Evolutionary conservation across 2,113 vertebrate genomes (phyloP), one percentile per base, ranked within the genome.

Genomic region (human): DNA sequence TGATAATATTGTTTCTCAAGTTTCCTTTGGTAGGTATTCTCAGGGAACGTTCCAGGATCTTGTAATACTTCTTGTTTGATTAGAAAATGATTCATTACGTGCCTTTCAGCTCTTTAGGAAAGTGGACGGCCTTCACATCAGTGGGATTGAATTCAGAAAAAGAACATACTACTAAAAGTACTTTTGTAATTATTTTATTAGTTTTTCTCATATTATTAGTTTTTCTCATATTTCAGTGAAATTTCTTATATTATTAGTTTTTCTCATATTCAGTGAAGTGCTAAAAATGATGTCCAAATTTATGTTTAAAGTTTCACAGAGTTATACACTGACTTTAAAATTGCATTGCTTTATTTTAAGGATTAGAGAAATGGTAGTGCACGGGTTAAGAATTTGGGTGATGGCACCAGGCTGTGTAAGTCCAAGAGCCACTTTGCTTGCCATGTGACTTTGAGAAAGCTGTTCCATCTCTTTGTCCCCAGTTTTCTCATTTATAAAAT

Each of bases 1-100:
- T 94, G 93, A 84, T 93, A 82, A 73, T 87, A 90, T 88, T 73
- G 59, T n/a, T 68, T 88, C 89, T 84, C 40, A 55, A n/a, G 32
- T 93, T 94, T 95, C 52, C 59, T 92, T 82, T 76, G 45, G 83
- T 6, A 17, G 40, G 2, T 52, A 13, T 55, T 90, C 45, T 90
- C 45, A 45, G 79, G 61, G 75, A 96, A 45, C 68, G 73, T 90
- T 82, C 35, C 45, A 90, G 79, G 40, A 68, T 87, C 59, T 32
- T 90, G 4, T 64, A 48, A 18, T 81, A 35, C 45, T 94, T 86
- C 8, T 83, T 83, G 43, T 94, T 95, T 87, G 68, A 94, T 94
- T 93, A 90, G 68, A 90, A 90, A 83, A 86, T 96, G 76, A 40
- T 82, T 92, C 6, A 78, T 52, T 35, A 64, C 68, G 48, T 81